Percentiles rank a stretch among this genome's conserved stretches.
phyloP scores from a whole-genome alignment of 2,888 invertebrate genomes.

The Elaeidobius kamerunicus region DNA sequence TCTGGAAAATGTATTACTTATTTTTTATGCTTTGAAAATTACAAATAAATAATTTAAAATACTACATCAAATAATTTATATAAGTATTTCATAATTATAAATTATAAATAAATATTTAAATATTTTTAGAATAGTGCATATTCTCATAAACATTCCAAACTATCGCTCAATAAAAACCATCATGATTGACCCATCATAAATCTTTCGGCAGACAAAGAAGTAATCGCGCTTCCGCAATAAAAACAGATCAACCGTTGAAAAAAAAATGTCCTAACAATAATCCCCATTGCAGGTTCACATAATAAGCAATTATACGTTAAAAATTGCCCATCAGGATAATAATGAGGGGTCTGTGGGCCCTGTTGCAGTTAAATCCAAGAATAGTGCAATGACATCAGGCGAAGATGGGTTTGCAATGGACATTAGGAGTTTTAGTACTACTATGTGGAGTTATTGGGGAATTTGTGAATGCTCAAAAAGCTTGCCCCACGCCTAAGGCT shows the following conservation, averaged over 20 bases:
- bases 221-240: slow-evolving; percentile 21
- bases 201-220: slow-evolving; percentile 10
- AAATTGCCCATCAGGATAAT: slow-evolving; percentile 1
- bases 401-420: slow-evolving; percentile 20
- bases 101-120: not conserved
- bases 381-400: slow-evolving; percentile 15
- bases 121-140: too few relatives aligned
- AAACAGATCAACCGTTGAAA: slow-evolving; percentile 19
- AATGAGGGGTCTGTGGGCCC: slow-evolving; percentile 12
- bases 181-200: slow-evolving; percentile 3
- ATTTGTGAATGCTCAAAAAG: slow-evolving; percentile 34
- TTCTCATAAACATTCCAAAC: too few relatives aligned
- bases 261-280: slow-evolving; percentile 14
- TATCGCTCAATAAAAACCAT: too few relatives aligned
- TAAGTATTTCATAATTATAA: not conserved
- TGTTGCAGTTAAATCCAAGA: slow-evolving; percentile 11
- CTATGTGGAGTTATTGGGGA: too few relatives aligned
- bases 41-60: not conserved
- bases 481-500: slow-evolving; percentile 72
- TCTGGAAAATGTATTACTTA: too few relatives aligned
- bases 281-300: slow-evolving; percentile 11
- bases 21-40: too few relatives aligned
- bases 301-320: slow-evolving; percentile 14
- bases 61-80: not conserved
- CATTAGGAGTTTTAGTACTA: slow-evolving; percentile 9